phyloP scores from a whole-genome alignment of 2,797 vertebrate species.

The Eulemur rubriventer region DNA sequence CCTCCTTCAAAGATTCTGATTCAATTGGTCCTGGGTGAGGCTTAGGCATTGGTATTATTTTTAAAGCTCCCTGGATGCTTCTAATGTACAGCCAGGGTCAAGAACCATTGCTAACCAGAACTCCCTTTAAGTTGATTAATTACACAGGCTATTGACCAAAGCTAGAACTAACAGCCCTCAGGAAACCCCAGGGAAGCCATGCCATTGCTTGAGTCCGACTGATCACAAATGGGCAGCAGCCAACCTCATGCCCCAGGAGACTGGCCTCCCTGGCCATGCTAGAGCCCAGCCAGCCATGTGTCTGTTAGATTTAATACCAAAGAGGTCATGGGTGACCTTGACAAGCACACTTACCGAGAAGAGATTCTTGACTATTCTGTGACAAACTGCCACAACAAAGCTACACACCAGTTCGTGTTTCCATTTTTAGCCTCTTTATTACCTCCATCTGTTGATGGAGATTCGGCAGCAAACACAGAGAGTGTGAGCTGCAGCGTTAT shows the following conservation, averaged over 20 bases:
- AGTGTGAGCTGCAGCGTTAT: slow-evolving; percentile 70
- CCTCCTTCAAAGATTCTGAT: not conserved
- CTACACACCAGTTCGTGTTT: slow-evolving; percentile 76
- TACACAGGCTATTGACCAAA: slow-evolving; percentile 63
- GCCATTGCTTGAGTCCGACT: not conserved
- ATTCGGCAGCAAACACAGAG: slow-evolving; percentile 74
- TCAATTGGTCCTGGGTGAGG: not conserved
- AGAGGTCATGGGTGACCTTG: slow-evolving; percentile 63
- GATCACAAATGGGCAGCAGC: not conserved
- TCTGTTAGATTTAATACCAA: slow-evolving; percentile 26
- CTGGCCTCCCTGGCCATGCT: not conserved
- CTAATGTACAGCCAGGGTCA: slow-evolving; percentile 34
- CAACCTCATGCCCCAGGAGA: slow-evolving; percentile 47
- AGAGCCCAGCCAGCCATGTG: not conserved
- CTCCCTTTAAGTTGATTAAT: slow-evolving; percentile 71
- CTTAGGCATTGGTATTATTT: slow-evolving; percentile 7
- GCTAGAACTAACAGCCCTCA: slow-evolving; percentile 48
- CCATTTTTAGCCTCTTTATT: slow-evolving; percentile 84
- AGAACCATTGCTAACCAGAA: slow-evolving; percentile 52
- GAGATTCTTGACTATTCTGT: slow-evolving; percentile 58
- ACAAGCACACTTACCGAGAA: slow-evolving; percentile 10
- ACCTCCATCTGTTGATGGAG: slow-evolving; percentile 82
- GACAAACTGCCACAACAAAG: slow-evolving; percentile 76
- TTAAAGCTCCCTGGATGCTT: slow-evolving; percentile 60
- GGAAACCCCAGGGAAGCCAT: slow-evolving; percentile 25